These are phyloP conservation scores for Orussus abietinus DNA, from an alignment of 1,140 invertebrate species.

Conservation along the genomic window DNA sequence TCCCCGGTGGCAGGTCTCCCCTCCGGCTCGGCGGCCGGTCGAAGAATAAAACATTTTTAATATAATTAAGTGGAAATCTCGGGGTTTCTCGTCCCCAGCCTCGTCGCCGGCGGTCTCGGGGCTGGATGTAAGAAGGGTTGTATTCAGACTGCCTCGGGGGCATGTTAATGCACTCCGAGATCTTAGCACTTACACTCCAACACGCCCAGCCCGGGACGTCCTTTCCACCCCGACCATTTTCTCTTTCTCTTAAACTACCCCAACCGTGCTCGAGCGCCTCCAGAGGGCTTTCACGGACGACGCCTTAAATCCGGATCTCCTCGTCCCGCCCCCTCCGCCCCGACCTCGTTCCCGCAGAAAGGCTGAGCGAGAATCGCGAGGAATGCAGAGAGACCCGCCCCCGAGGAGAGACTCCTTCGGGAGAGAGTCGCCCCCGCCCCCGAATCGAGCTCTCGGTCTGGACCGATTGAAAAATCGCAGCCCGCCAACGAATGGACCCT, in stretches of 20 bases:
- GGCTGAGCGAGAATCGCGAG: no score
- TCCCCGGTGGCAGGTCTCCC: no score
- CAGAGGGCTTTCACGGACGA: slow-evolving; percentile 51
- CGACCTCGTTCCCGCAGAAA: no score
- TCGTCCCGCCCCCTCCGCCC: slow-evolving; percentile 19
- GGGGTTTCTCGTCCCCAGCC: slow-evolving; percentile 30
- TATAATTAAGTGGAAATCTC: slow-evolving; percentile 53
- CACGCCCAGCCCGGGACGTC: slow-evolving; percentile 37
- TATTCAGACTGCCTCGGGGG: slow-evolving; percentile 50
- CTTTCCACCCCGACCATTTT: slow-evolving; percentile 39
- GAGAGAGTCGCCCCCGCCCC: no score
- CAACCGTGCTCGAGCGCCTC: slow-evolving; percentile 29
- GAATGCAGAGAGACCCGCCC: background rate
- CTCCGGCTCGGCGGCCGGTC: no score
- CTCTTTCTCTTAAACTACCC: slow-evolving; percentile 52
- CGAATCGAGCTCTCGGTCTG: no score
- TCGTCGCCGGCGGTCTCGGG: slow-evolving; percentile 32
- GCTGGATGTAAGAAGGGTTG: slow-evolving; percentile 54
- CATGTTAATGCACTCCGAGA: slow-evolving; percentile 55
- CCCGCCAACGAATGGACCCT: background rate
- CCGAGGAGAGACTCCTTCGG: background rate
- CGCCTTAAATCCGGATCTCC: slow-evolving; percentile 52
- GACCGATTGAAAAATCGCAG: background rate
- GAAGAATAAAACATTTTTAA: slow-evolving; percentile 53
- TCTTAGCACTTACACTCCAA: slow-evolving; percentile 56